Evolutionary conservation across 2,888 invertebrate species (phyloP).

Genomic region (Callimorpha dominula): DNA sequence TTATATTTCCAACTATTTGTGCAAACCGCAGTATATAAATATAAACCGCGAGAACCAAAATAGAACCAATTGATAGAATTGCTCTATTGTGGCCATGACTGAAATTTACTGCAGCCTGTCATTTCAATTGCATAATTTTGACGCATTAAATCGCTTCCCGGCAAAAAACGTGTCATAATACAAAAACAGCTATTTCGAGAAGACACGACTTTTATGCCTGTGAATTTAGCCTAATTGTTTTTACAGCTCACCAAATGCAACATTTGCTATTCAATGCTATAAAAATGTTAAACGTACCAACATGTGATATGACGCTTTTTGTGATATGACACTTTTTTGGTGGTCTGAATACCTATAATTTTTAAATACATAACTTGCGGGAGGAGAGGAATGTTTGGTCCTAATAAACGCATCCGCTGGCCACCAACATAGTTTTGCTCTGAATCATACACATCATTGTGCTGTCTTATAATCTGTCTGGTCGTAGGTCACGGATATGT

Average conservation of each 20-base stretch:
- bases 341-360: slow-evolving; percentile 8
- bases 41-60: neutral
- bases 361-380: neutral
- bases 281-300: too few relatives aligned
- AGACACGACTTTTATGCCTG: too few relatives aligned
- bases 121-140: neutral
- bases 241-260: too few relatives aligned
- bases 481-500: neutral
- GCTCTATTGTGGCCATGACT: neutral
- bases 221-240: too few relatives aligned
- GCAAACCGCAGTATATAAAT: neutral
- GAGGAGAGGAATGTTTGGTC: slow-evolving; percentile 37
- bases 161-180: too few relatives aligned
- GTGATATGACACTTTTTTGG: too few relatives aligned
- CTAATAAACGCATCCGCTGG: slow-evolving; percentile 39
- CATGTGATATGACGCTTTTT: too few relatives aligned
- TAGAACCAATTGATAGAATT: neutral
- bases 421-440: slow-evolving; percentile 25
- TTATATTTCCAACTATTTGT: neutral
- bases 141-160: neutral
- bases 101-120: too few relatives aligned
- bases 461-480: neutral
- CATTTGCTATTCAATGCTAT: too few relatives aligned
- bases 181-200: too few relatives aligned
- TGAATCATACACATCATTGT: slow-evolving; percentile 33